Evolutionary conservation across 1,140 invertebrate genomes (phyloP), one percentile per base, ranked within the genome.

Genomic region (Aphelenchoides avenae): DNA sequence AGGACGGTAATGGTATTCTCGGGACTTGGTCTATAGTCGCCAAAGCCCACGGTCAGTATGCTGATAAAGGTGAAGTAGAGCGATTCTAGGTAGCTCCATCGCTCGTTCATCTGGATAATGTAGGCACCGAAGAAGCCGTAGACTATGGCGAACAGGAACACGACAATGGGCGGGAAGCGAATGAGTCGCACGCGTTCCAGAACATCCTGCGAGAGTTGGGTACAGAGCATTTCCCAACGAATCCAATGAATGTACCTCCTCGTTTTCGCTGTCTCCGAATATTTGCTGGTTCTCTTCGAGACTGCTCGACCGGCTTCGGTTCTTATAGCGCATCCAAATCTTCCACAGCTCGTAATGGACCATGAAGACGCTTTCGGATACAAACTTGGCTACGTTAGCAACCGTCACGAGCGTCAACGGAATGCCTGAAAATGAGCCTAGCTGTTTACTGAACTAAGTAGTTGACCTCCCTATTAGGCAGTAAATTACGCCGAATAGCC

Each of bases 21-120:
- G 11, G 59, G 47, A 4, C 43, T 43, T 2, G 74, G 73, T 11
- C 71, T 64, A 36, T 70, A 75, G 39, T 75, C 72, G 2, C 72
- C 72, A 40, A 75, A 75, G 5, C 72, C 72, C 41, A 75, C 73
- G 15, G 73, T 75, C 22, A 75, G 49, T 58, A 75, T 75, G 44
- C 53, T 59, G 27, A 75, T 75, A 50, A 75, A 75, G 24, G 70
- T 75, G 20, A 75, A 75, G 47, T 75, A 75, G 13, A 76, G 41
- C 1, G 68, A 48, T 39, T 75, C 73, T 3, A 68, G 46, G 57
- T 75, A 75, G n/a, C 61, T 60, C 73, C 73, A 75, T 30, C 62
- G 47, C 29, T 70, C 56, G 29, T 76, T 64, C 18, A 48, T 49
- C 26, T 73, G 50, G 49, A 75, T 64, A 11, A 72, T 40, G 20